phyloP scores from a whole-genome alignment of 2,113 vertebrate genomes.

The Alethe castanea region DNA sequence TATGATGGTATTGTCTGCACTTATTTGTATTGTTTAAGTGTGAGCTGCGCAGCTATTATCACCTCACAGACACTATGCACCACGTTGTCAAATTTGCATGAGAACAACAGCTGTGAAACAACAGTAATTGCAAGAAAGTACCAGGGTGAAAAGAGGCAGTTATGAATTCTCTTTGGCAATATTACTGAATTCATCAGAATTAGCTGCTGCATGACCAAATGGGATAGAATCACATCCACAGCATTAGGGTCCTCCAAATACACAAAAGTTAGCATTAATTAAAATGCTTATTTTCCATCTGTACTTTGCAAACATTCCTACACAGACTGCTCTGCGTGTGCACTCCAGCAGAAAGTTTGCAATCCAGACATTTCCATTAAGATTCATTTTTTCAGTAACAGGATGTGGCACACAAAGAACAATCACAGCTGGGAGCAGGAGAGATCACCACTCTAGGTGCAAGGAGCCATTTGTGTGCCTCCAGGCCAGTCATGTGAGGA shows the following conservation, averaged over 20 bases:
- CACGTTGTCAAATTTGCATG: slow-evolving; percentile 46
- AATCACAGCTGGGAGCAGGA: not conserved
- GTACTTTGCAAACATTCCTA: slow-evolving; percentile 6
- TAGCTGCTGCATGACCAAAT: slow-evolving; percentile 31
- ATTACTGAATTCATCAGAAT: slow-evolving; percentile 50
- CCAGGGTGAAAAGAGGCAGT: slow-evolving; percentile 9
- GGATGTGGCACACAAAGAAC: not conserved
- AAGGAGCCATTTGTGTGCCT: not conserved
- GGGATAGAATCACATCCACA: not conserved
- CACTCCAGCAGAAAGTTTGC: not conserved
- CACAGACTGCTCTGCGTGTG: not conserved
- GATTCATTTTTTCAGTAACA: not conserved
- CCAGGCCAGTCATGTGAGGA: not conserved
- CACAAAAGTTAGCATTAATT: slow-evolving; percentile 64
- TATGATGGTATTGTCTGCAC: not conserved
- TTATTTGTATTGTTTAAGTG: not conserved
- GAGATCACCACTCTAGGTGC: not conserved
- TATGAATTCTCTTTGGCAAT: slow-evolving; percentile 42
- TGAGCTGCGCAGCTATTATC: slow-evolving; percentile 38
- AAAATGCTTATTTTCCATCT: slow-evolving; percentile 55
- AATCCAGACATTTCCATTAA: not conserved
- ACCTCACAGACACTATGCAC: not conserved
- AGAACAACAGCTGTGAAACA: slow-evolving; percentile 70
- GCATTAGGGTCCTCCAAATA: not conserved
- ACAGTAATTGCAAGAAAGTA: slow-evolving; percentile 54